Percentiles rank a stretch among this genome's conserved stretches.
These are phyloP conservation scores for Ceryle rudis DNA, from an alignment of 2,797 vertebrate genomes.

Conservation along the genomic window DNA sequence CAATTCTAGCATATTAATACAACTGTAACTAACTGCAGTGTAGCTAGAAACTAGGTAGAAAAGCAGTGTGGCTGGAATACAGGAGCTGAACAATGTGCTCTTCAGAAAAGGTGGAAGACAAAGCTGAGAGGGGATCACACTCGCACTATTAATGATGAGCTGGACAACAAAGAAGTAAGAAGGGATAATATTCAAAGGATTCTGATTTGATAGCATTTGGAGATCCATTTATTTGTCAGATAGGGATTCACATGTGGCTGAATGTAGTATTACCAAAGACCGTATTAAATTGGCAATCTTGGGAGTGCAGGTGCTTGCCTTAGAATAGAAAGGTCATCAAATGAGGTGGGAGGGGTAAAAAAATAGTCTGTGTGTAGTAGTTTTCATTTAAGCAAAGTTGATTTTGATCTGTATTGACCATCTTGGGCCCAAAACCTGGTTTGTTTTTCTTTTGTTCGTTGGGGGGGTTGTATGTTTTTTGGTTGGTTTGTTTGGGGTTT, in stretches of 20 bases:
- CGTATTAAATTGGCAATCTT: background rate
- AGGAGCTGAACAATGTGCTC: background rate
- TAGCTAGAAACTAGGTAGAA: background rate
- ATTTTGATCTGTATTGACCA: background rate
- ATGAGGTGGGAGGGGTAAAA: background rate
- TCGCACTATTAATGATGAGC: background rate
- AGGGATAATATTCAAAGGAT: background rate
- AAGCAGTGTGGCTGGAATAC: background rate
- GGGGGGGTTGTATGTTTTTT: no score
- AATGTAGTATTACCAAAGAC: background rate
- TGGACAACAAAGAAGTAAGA: background rate
- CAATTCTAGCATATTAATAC: background rate
- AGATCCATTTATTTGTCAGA: background rate
- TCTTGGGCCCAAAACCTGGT: background rate
- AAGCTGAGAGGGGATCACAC: background rate
- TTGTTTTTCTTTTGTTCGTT: no score
- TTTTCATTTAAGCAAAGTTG: background rate
- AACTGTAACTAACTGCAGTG: background rate
- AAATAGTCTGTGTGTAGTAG: background rate
- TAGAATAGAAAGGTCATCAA: background rate
- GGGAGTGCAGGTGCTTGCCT: background rate
- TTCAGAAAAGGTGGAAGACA: background rate
- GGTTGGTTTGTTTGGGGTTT: no score
- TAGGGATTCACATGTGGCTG: background rate
- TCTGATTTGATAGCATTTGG: background rate